Evolutionary conservation across 2,888 invertebrate species (phyloP), one percentile per base, ranked within the genome.

Genomic region (Caenorhabditis sp.): DNA sequence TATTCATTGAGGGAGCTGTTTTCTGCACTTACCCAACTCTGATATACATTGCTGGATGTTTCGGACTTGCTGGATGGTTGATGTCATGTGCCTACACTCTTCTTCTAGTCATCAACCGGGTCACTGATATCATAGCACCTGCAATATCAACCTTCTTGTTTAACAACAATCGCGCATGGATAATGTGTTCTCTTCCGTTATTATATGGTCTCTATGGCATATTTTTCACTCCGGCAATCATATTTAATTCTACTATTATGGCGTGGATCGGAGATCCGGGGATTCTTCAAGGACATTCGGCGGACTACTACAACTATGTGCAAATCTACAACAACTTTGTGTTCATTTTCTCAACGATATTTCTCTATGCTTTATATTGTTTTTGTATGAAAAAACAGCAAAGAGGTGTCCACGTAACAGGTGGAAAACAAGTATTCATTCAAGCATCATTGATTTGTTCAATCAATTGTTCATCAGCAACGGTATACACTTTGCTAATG

Each of bases 1-100:
- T 77, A 26, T 71, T 73, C 64, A 70, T 77, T 7, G 59, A 69
- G 36, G 77, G 77, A 57, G 73, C 77, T n/a, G 77, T 77, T 5
- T 77, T 66, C 31, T 77, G 77, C 60, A 77, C 53, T 27, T 63
- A 77, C 26, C 74, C 73, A 17, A 71, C 64, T 7, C 70, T 77
- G 36, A 74, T 77, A 56, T 74, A 77, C 60, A 52, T 77, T n/a
- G 60, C 73, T 50, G 77, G 77, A 5, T 57, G 66, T n/a, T 14
- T 68, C 10, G 69, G 60, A 25, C 20, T 58, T 60, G 71, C 49
- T 38, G 49, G 67, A 14, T 71, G 71, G 71, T 59, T 63, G 20
- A 60, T 56, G 59, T 63, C 71, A 0, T 71, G 71, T 52, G 59
- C 50, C 14, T 59, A 54, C 1, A 67, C 71, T 5, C 63, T 71